Conservation (phyloP, 2,888 invertebrate species). For the Lumbricus terrestris region DNA sequence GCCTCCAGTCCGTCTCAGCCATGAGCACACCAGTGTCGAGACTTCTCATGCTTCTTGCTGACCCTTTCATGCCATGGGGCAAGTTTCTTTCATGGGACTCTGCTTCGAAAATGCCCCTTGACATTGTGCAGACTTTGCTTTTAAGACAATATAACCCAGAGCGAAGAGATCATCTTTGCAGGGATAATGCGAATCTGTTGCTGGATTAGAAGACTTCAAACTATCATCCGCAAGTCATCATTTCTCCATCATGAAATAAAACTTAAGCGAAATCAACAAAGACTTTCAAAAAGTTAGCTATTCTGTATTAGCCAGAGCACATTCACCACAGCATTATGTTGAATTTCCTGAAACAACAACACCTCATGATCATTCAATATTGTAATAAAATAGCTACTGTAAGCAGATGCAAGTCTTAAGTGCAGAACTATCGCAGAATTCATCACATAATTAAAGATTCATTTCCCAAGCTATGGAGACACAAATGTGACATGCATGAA, state of each 20-base stretch:
- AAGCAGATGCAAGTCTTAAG: not conserved
- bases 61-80: not conserved
- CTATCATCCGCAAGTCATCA: not conserved
- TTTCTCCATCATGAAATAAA: not conserved
- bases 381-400: not conserved
- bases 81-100: not conserved
- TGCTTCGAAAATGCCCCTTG: not conserved
- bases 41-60: not conserved
- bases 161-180: not conserved
- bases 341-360: no score
- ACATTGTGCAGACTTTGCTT: not conserved
- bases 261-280: not conserved
- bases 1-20: not conserved
- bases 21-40: constrained; percentile 7
- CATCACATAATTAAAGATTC: not conserved
- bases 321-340: no score
- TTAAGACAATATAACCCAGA: not conserved
- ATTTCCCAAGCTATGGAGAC: not conserved
- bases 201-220: not conserved
- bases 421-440: no score
- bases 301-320: no score
- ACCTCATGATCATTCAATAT: not conserved
- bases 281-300: not conserved
- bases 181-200: not conserved
- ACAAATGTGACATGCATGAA: not conserved